phyloP scores from a whole-genome alignment of 2,113 vertebrate genomes.

The Aptenodytes forsteri region DNA sequence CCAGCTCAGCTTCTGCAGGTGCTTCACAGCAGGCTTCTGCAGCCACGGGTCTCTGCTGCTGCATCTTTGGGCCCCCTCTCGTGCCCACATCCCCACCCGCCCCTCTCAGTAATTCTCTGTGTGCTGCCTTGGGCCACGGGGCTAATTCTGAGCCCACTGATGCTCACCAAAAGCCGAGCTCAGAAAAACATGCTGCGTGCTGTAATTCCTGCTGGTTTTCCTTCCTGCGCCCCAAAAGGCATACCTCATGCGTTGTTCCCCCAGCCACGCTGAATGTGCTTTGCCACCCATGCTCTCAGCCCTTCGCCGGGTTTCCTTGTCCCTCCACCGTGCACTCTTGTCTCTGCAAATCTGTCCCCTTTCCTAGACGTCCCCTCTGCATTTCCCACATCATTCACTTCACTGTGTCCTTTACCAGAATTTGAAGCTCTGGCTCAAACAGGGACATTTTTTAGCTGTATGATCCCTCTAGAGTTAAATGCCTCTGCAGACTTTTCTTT shows the following conservation, averaged over 20 bases:
- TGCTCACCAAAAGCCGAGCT: not conserved
- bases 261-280: not conserved
- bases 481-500: not conserved
- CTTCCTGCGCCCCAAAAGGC: not conserved
- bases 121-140: fast-evolving
- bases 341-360: not conserved
- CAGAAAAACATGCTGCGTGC: not conserved
- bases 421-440: not conserved
- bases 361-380: not conserved
- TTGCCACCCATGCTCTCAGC: not conserved
- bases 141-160: not conserved
- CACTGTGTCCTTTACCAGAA: not conserved
- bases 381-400: not conserved
- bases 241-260: fast-evolving
- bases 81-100: fast-evolving
- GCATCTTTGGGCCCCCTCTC: not conserved
- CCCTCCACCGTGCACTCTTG: not conserved
- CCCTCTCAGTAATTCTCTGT: not conserved
- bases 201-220: not conserved
- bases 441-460: not conserved
- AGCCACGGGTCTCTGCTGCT: not conserved
- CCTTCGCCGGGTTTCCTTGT: not conserved
- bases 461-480: not conserved
- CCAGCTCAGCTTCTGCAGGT: not conserved
- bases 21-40: not conserved